Percentiles rank a stretch among this genome's conserved stretches.
Evolutionary conservation across 1,140 invertebrate species (phyloP).

Genomic region (Potamilus streckersoni): DNA sequence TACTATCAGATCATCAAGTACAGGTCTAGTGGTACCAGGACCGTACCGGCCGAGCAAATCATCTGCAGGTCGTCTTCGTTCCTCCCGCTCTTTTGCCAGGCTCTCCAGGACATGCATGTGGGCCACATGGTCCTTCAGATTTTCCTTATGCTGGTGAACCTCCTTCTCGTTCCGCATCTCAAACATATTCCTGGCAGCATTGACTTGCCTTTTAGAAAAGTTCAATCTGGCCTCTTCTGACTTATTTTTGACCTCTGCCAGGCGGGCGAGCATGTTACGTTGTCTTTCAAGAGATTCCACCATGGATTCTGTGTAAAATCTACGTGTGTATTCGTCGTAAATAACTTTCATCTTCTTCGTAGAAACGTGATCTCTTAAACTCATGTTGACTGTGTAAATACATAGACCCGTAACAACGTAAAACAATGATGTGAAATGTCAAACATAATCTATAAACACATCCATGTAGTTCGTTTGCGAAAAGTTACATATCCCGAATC

Average conservation of each 20-base stretch:
- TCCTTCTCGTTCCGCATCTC: conserved; percentile 24
- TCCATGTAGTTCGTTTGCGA: too few relatives aligned
- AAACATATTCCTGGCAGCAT: conserved; percentile 26
- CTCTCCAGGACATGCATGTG: conserved; percentile 25
- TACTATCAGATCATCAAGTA: conserved; percentile 20
- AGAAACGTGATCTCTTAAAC: conserved; percentile 14
- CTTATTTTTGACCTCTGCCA: conserved; percentile 32
- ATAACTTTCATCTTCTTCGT: conserved; percentile 28
- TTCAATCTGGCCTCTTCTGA: conserved; percentile 26
- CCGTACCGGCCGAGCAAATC: conserved; percentile 20
- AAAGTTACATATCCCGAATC: too few relatives aligned
- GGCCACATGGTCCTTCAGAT: conserved; percentile 22
- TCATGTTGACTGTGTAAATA: conserved; percentile 2
- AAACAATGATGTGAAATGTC: too few relatives aligned
- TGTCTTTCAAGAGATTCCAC: conserved; percentile 28
- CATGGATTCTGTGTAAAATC: conserved; percentile 29
- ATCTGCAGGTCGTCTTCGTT: neutral
- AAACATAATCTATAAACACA: too few relatives aligned
- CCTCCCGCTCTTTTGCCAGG: conserved; percentile 28
- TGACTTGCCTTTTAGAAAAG: conserved; percentile 22
- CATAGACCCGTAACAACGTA: too few relatives aligned
- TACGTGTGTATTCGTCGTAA: conserved; percentile 28
- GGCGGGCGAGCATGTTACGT: conserved; percentile 11
- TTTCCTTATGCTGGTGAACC: conserved; percentile 17
- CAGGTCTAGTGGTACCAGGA: conserved; percentile 18